phyloP scores from a whole-genome alignment of 2,113 vertebrate genomes.

The Oncorhynchus kisutch region DNA sequence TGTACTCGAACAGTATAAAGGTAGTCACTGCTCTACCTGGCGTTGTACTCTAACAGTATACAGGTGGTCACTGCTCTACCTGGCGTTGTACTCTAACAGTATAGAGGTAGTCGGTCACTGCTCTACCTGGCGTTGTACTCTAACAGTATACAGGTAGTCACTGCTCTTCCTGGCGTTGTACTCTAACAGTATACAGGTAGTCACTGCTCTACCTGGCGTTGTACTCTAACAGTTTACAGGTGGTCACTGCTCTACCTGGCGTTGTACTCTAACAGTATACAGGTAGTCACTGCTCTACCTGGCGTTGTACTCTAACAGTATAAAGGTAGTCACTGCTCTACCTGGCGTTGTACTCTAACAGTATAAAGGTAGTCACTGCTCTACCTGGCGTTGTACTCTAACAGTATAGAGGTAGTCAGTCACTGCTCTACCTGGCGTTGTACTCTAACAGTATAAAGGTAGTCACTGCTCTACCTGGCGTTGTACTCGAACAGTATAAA shows the following conservation, averaged over 20 bases:
- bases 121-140: background rate
- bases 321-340: constrained; percentile 75
- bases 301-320: too few relatives aligned
- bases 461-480: constrained; percentile 34
- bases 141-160: constrained; percentile 72
- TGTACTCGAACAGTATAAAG: constrained; percentile 48
- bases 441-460: constrained; percentile 67
- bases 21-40: constrained; percentile 62
- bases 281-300: constrained; percentile 73
- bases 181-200: constrained; percentile 72
- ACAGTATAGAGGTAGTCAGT: constrained; percentile 78
- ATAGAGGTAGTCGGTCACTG: constrained; percentile 80
- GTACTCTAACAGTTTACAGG: constrained; percentile 65
- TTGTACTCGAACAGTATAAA: constrained; percentile 26
- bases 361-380: constrained; percentile 75
- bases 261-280: constrained; percentile 21
- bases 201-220: background rate
- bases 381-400: too few relatives aligned
- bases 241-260: constrained; percentile 53
- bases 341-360: too few relatives aligned
- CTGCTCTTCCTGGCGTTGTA: background rate
- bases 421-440: background rate
- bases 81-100: too few relatives aligned
- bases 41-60: too few relatives aligned
- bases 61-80: constrained; percentile 75